Percentiles rank a stretch among this genome's conserved stretches.
These are phyloP conservation scores for Lacanobia wlatinum DNA, from an alignment of 2,888 invertebrate species.

Conservation along the genomic window DNA sequence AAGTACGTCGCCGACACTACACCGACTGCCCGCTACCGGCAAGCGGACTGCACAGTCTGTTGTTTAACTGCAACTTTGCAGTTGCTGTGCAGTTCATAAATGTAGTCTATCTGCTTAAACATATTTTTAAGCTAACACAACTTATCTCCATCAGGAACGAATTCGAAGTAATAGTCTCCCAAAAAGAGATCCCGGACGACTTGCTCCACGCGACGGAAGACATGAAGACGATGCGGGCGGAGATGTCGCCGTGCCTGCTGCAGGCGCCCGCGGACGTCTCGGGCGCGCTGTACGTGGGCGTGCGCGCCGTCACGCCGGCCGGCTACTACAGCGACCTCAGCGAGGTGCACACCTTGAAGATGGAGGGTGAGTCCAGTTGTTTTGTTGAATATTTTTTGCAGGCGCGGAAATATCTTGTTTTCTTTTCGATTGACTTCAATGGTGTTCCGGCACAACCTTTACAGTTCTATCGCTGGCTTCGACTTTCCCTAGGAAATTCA, in stretches of 20 bases:
- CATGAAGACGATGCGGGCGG: slow-evolving; percentile 82
- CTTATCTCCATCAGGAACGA: slow-evolving; percentile 73
- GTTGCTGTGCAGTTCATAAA: no score
- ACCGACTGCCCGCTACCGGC: no score
- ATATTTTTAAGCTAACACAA: no score
- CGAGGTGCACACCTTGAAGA: slow-evolving; percentile 87
- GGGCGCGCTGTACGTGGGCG: slow-evolving; percentile 92
- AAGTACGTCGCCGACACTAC: slow-evolving; percentile 48
- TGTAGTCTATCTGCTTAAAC: no score
- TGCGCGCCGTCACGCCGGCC: slow-evolving; percentile 90
- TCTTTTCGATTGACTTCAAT: no score
- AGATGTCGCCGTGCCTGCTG: slow-evolving; percentile 90
- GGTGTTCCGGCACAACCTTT: no score
- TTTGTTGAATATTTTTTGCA: not conserved
- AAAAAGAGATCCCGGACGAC: slow-evolving; percentile 87
- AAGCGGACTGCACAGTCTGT: no score
- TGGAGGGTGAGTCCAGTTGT: slow-evolving; percentile 79
- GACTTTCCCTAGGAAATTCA: no score
- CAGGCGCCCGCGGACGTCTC: slow-evolving; percentile 80
- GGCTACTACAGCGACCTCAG: slow-evolving; percentile 92
- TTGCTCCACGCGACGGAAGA: slow-evolving; percentile 79
- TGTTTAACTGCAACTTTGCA: no score
- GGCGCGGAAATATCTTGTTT: no score
- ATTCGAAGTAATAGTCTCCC: slow-evolving; percentile 93
- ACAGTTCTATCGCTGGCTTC: no score